Base-by-base conservation (phyloP, 2,888 invertebrate genomes). In the Agriopis aurantiaria region DNA sequence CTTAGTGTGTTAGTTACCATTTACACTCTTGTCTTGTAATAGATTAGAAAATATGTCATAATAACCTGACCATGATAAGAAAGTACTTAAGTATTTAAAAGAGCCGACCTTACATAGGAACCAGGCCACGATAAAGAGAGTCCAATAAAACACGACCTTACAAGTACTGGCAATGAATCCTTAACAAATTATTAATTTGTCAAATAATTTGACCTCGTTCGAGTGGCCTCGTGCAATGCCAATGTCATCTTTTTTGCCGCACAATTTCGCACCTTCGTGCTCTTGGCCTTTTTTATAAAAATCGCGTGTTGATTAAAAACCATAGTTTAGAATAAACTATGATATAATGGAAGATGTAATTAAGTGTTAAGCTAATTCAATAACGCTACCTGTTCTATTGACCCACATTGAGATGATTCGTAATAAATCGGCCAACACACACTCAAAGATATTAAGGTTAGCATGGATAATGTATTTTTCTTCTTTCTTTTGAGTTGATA, bases 331-430 rank as follows among this genome's bases (percentile, higher is more conserved):
- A 49, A 49, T 49, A 48, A 17, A 17, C n/a, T 45, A 59, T 58
- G 33, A 33, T 46, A 23, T 64, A 41, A 66, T 60, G 14, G 53
- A 33, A 45, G 52, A 53, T 8, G 33, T 48, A 55, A 56, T 67
- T 66, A 60, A 55, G 40, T 55, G 9, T 57, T 48, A n/a, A 57
- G 52, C 14, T 57, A 58, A 63, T 58, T 62, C 10, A 63, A 63
- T 48, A 68, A 58, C n/a, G 43, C 40, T 59, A 65, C 17, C 51
- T 63, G 57, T 8, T 63, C 63, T 57, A 63, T 53, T 68, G 68
- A 68, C 68, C 68, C 40, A 68, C 49, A 49, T 68, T 62, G 52
- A 10, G 45, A 45, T 68, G 68, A 62, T 62, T 68, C 57, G 46
- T 40, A 0, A 57, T 57, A 9, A 45, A 55, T 40, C 40, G 40